Base-by-base conservation (phyloP, 1,140 invertebrate species). In the Anastatus disparis region DNA sequence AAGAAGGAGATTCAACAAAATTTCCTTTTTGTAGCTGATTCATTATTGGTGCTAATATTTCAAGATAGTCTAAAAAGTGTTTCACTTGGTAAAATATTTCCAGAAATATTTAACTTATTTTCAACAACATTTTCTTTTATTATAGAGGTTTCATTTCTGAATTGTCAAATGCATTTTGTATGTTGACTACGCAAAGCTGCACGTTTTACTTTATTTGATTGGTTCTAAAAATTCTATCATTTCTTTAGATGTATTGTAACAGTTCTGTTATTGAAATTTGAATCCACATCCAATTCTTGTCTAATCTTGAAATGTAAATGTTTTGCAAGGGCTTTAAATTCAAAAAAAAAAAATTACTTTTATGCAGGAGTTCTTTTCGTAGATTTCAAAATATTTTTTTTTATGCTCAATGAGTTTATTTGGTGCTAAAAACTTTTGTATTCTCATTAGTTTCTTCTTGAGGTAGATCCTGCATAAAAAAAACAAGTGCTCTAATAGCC, bases 221-320 rank as follows among this genome's bases (percentile, higher is more conserved):
- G 17, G 2, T 52, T 31, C 15, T 12, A 38, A 1, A 24, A 20
- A 15, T 31, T 22, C 22, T 22, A 0, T 24, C n/a, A 27, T 31
- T 2, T 20, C 8, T 26, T 3, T 2, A 29, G 7, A 3, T 31
- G 22, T 29, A 50, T 24, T 42, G 22, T 52, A n/a, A n/a, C n/a
- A 31, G 15, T 3, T 15, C 31, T 8, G 12, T 59, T 40, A 8
- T 38, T 2, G n/a, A n/a, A n/a, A 53, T 55, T 26, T 44, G 35
- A n/a, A 35, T 85, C 84, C 7, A 84, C 68, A 10, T 84, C 82
- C 22, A 91, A 76, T 80, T 90, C 89, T 42, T 78, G 76, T 35
- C 89, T 79, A 56, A 92, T 89, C 81, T 83, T 85, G 40, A 75
- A 81, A 77, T 90, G 87, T 3, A 87, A 84, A 79, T 91, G 89